phyloP scores from a whole-genome alignment of 2,888 invertebrate species.

The Drosophila subsilvestris region DNA sequence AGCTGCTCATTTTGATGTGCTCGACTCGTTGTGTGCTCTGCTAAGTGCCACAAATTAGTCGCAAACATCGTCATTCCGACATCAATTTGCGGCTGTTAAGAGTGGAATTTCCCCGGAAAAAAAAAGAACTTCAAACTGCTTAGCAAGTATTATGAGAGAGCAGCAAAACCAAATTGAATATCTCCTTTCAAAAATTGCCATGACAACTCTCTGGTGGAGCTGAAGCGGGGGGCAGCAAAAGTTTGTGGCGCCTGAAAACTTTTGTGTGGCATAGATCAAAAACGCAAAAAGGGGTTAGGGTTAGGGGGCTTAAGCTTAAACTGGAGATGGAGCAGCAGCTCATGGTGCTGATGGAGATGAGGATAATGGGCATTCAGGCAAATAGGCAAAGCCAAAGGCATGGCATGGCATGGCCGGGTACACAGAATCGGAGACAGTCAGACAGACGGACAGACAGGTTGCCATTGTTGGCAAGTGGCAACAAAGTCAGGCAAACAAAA shows the following conservation, averaged over 20 bases:
- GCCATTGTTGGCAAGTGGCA: constrained; percentile 74
- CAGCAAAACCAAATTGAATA: constrained; percentile 61
- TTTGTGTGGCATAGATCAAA: constrained; percentile 62
- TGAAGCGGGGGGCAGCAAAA: constrained; percentile 13
- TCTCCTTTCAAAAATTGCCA: constrained; percentile 43
- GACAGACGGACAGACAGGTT: constrained; percentile 41
- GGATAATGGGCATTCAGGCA: constrained; percentile 74
- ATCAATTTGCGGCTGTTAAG: constrained; percentile 59
- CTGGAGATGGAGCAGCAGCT: constrained; percentile 22
- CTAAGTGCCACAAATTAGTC: constrained; percentile 48
- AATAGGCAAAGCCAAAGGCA: constrained; percentile 62
- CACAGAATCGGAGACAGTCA: constrained; percentile 4
- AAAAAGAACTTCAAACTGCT: constrained; percentile 59
- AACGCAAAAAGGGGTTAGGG: constrained; percentile 55
- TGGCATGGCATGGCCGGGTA: constrained; percentile 10
- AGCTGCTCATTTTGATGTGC: constrained; percentile 29
- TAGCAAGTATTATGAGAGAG: constrained; percentile 40
- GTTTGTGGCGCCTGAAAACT: constrained; percentile 56
- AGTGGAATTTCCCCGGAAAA: constrained; percentile 18
- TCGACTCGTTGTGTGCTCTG: constrained; percentile 1
- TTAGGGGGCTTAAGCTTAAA: constrained; percentile 29
- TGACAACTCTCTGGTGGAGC: constrained; percentile 57
- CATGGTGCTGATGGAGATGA: constrained; percentile 58
- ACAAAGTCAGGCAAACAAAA: constrained; percentile 76
- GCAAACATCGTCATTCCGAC: constrained; percentile 33